A percentile compares a stretch with the other conserved stretches of the same genome.
phyloP scores from a whole-genome alignment of 2,888 invertebrate genomes.

The Hirudinaria manillensis region DNA sequence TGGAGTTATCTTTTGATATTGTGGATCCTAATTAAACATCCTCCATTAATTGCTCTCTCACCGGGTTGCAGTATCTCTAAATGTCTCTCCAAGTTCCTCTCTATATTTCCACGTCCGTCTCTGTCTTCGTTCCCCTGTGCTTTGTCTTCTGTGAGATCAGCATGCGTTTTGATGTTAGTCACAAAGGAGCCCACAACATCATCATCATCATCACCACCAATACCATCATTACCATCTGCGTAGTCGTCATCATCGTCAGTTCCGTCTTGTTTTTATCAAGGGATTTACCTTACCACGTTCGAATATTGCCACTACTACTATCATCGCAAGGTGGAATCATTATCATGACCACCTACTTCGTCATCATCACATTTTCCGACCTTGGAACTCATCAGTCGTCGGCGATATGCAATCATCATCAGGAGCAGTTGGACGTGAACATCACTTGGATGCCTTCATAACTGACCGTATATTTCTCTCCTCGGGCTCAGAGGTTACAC shows the following conservation, averaged over 20 bases:
- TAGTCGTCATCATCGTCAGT: constrained; percentile 12
- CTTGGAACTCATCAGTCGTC: too few relatives aligned
- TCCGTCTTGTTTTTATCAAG: not conserved
- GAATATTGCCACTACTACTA: not conserved
- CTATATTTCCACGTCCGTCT: too few relatives aligned
- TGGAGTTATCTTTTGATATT: too few relatives aligned
- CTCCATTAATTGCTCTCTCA: too few relatives aligned
- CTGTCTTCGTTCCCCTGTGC: too few relatives aligned
- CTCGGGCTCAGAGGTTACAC: not conserved
- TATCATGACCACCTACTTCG: not conserved
- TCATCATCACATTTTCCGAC: not conserved
- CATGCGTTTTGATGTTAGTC: too few relatives aligned
- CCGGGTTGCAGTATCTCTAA: too few relatives aligned
- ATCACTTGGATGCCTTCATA: not conserved
- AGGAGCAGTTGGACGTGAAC: not conserved
- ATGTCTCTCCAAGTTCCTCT: too few relatives aligned
- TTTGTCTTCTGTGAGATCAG: too few relatives aligned
- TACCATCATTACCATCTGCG: not conserved
- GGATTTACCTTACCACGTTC: not conserved
- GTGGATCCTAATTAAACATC: too few relatives aligned
- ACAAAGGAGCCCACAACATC: not conserved
- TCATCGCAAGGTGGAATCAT: not conserved
- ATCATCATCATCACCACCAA: not conserved
- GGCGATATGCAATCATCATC: constrained; percentile 7
- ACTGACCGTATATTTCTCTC: constrained; percentile 7